Evolutionary conservation across 2,797 vertebrate genomes (phyloP), one percentile per base, ranked within the genome.

Genomic region (Hypotaenidia okinawae): DNA sequence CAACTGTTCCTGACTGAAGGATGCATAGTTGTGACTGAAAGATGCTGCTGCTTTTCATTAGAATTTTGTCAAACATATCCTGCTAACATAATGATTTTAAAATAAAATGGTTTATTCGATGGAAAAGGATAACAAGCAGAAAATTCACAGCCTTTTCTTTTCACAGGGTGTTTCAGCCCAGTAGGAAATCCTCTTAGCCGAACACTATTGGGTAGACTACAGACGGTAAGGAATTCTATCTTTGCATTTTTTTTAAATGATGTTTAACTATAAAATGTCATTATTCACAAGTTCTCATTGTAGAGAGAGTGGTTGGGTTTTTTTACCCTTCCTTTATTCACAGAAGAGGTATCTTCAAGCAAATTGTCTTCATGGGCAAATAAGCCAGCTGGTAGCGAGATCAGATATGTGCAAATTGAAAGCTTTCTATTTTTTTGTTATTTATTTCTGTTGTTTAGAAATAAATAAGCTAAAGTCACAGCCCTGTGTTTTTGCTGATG

Each of bases 131-230:
- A 95, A 97, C 96, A 97, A 97, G 97, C 94, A 94, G 91, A 96
- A 97, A 97, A 92, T 96, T 97, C 89, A 96, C 83, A 80, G 32
- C 82, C 72, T 96, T 98, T 93, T 97, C 73, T 97, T 98, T 97
- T 97, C 94, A 94, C 97, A 99, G 99, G 98, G 72, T 98, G 98
- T 84, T 98, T 98, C 94, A 98, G 97, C 98, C 97, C 98, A 80
- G 98, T 98, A 59, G 98, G 98, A 96, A 98, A 98, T 86, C 97
- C 97, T 95, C 97, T 98, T 67, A 98, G 96, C 97, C 97, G 87
- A 95, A 93, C 96, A 37, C 97, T 98, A 52, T 98, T 98, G 89
- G 92, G 98, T 86, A 97, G 94, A 96, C 97, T 98, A 55, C 98
- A 98, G 95, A 98, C 74, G 98, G 99, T 99, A 98, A 98, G 98